Evolutionary conservation across 2,113 vertebrate genomes (phyloP), one percentile per base, ranked within the genome.

Genomic region (Camarhynchus parvulus): DNA sequence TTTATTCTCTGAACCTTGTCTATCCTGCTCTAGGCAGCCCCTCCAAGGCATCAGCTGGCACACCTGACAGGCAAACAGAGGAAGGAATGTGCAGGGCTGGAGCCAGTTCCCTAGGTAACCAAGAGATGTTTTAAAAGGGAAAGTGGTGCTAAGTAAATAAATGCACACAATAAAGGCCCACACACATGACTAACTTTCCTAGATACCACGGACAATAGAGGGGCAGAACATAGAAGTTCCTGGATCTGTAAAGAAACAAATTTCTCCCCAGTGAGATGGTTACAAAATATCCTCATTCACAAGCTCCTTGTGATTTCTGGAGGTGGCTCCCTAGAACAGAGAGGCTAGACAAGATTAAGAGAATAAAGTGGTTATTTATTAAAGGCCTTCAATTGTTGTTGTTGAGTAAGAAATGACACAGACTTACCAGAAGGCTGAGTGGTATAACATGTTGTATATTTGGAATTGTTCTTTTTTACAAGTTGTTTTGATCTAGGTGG

Each of bases 61-160:
- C 20, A 84, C 11, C 63, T 21, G 76, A 5, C 2, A 13, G 55
- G 52, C 50, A 58, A 35, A 31, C 8, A 58, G 28, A 59, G 47
- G 33, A 44, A 63, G 41, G 53, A 92, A 81, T 3, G 35, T 37
- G 59, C 63, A 22, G 42, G 83, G 69, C 80, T 86, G 85, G 47
- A 81, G 49, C 11, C 78, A 55, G 91, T 93, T 95, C 85, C 95
- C 91, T 68, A 72, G 91, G 92, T 78, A 94, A 95, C 91, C 82
- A 55, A 62, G 50, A 25, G 20, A 58, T n/a, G 42, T 44, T 56
- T 78, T 50, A 61, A 66, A 80, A 90, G 42, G 59, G 73, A 72
- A 92, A 66, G 61, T 30, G 2, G 33, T 52, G 62, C 27, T 83
- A 67, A 86, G 75, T 74, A 91, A 91, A 83, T 49, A 79, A 78